phyloP scores from a whole-genome alignment of 2,888 invertebrate genomes.

The Leistus spinibarbis region DNA sequence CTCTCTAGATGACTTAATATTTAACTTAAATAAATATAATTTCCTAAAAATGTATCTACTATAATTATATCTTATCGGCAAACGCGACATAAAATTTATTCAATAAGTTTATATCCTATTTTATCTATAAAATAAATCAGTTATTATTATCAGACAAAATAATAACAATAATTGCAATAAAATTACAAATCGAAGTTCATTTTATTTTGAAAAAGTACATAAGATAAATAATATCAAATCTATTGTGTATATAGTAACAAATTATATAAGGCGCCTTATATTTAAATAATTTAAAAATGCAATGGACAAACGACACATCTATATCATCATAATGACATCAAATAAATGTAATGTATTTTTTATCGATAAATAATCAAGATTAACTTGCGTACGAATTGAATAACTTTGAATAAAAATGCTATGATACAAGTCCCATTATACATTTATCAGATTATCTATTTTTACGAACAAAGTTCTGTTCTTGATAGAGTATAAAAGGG shows the following conservation, averaged over 20 bases:
- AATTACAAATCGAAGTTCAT: neutral
- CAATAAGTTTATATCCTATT: no score
- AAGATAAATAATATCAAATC: no score
- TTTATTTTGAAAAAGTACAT: no score
- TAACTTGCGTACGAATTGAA: neutral
- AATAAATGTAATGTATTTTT: neutral
- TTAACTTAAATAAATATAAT: no score
- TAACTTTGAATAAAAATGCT: neutral
- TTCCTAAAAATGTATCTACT: no score
- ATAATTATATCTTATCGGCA: no score
- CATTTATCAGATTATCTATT: neutral
- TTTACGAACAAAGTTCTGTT: neutral
- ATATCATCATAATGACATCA: neutral
- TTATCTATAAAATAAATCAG: no score
- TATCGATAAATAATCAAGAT: neutral
- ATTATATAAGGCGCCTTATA: neutral
- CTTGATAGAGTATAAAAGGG: neutral
- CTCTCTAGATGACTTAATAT: no score
- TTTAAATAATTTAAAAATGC: neutral
- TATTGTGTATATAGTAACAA: neutral
- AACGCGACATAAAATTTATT: no score
- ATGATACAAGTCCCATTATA: neutral
- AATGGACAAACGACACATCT: neutral
- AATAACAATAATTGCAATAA: neutral
- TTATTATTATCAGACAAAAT: no score